These are phyloP conservation scores for Protomyctophum bolini DNA, from an alignment of 2,113 vertebrate genomes.

Conservation along the genomic window DNA sequence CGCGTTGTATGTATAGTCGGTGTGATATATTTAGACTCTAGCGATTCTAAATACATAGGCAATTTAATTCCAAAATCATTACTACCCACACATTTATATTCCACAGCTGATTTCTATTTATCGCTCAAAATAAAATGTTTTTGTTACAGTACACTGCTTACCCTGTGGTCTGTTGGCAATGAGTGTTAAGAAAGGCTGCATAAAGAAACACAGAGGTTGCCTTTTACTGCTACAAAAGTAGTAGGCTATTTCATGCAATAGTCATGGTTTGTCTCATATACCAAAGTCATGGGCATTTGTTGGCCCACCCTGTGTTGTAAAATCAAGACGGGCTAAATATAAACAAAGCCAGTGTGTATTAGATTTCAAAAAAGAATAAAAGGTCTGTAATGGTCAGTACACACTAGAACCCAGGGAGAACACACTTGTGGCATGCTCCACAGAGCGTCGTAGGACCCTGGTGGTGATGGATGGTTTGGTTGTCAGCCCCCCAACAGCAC, in stretches of 20 bases:
- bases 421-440: constrained; percentile 9
- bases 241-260: constrained; percentile 32
- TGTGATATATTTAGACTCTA: constrained; percentile 6
- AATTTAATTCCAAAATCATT: constrained; percentile 41
- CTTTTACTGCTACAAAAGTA: constrained; percentile 37
- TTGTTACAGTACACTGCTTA: constrained; percentile 12
- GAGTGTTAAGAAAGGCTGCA: constrained; percentile 12
- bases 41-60: too few relatives aligned
- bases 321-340: constrained; percentile 67
- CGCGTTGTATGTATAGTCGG: too few relatives aligned
- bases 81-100: constrained; percentile 44
- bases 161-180: constrained; percentile 13
- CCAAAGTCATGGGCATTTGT: constrained; percentile 43
- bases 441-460: constrained; percentile 32
- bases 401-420: constrained; percentile 14
- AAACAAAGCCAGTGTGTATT: constrained; percentile 13
- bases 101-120: constrained; percentile 60
- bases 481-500: constrained; percentile 29
- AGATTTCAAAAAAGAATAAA: constrained; percentile 55
- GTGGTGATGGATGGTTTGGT: constrained; percentile 49
- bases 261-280: constrained; percentile 28
- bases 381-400: constrained; percentile 52
- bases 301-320: constrained; percentile 38
- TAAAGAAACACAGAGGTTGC: constrained; percentile 27
- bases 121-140: constrained; percentile 25